A percentile compares a stretch with the other conserved stretches of the same genome.
These are phyloP conservation scores for Scaeva pyrastri DNA, from an alignment of 2,888 invertebrate species.

Conservation along the genomic window DNA sequence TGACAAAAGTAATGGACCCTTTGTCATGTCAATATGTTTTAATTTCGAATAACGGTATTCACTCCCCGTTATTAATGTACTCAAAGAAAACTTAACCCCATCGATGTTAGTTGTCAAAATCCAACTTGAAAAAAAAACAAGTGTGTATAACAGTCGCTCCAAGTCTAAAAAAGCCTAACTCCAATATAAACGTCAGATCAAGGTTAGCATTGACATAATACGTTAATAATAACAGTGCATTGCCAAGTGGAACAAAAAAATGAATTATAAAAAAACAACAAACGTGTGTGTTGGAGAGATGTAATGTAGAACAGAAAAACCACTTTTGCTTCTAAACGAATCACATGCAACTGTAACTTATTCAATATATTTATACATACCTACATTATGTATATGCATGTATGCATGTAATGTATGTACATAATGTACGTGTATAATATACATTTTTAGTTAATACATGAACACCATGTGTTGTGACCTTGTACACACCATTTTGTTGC, in stretches of 20 bases:
- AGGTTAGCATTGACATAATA: constrained; percentile 76
- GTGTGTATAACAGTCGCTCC: constrained; percentile 15
- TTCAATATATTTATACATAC: too few relatives aligned
- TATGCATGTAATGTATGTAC: too few relatives aligned
- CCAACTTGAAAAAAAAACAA: not conserved
- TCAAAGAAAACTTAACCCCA: not conserved
- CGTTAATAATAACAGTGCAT: constrained; percentile 75
- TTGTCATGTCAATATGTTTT: too few relatives aligned
- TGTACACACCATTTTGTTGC: constrained; percentile 65
- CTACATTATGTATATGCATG: not conserved
- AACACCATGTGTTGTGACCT: constrained; percentile 53
- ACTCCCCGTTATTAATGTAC: too few relatives aligned
- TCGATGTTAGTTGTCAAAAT: constrained; percentile 25
- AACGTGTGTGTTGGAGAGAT: constrained; percentile 55
- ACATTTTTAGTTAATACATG: not conserved
- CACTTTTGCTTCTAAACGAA: constrained; percentile 63
- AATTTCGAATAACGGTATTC: too few relatives aligned
- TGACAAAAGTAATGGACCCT: too few relatives aligned
- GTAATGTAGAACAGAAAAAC: constrained; percentile 67
- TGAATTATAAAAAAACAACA: constrained; percentile 10
- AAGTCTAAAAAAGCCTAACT: constrained; percentile 41
- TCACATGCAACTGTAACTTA: constrained; percentile 65
- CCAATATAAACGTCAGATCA: constrained; percentile 62
- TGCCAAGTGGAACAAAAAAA: constrained; percentile 58
- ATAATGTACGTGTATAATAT: too few relatives aligned